Percentiles rank a stretch among this genome's conserved stretches.
These are phyloP conservation scores for Scleropages formosus DNA, from an alignment of 2,797 vertebrate genomes.

Conservation along the genomic window DNA sequence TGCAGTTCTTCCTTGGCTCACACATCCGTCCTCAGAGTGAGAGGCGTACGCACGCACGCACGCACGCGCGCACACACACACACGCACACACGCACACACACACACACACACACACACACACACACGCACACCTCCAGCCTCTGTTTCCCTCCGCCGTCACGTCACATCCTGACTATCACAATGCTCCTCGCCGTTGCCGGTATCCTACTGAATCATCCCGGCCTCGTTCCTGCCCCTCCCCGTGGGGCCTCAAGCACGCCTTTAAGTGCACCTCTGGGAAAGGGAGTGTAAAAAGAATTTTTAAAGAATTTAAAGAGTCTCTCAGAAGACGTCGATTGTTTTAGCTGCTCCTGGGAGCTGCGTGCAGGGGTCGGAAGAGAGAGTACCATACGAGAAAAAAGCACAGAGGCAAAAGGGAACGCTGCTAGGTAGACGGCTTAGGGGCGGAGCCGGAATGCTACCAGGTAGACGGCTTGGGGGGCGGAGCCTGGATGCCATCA, in stretches of 20 bases:
- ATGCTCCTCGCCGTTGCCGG: constrained; percentile 40
- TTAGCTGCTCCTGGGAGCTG: too few species aligned
- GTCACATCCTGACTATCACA: constrained; percentile 54
- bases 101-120: constrained; percentile 32
- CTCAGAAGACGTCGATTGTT: too few species aligned
- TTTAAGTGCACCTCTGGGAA: background rate
- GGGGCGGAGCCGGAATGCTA: background rate
- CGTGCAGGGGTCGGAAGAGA: too few species aligned
- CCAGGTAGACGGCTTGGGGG: background rate
- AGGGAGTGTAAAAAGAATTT: background rate
- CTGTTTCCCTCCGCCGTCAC: constrained; percentile 43
- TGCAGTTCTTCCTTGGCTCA: background rate
- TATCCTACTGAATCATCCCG: constrained; percentile 36
- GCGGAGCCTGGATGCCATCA: background rate
- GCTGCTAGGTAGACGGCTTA: background rate
- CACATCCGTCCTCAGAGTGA: constrained; percentile 7
- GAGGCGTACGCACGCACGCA: constrained; percentile 15
- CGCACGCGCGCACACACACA: background rate
- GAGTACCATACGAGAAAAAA: too few species aligned
- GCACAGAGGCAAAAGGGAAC: background rate
- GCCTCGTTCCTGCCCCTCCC: constrained; percentile 42
- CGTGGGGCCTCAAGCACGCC: constrained; percentile 12
- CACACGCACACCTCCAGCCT: constrained; percentile 32
- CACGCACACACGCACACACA: background rate
- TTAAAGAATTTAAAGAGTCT: background rate